Evolutionary conservation across 2,113 vertebrate genomes (phyloP).

Genomic region (Periophthalmus modestus): DNA sequence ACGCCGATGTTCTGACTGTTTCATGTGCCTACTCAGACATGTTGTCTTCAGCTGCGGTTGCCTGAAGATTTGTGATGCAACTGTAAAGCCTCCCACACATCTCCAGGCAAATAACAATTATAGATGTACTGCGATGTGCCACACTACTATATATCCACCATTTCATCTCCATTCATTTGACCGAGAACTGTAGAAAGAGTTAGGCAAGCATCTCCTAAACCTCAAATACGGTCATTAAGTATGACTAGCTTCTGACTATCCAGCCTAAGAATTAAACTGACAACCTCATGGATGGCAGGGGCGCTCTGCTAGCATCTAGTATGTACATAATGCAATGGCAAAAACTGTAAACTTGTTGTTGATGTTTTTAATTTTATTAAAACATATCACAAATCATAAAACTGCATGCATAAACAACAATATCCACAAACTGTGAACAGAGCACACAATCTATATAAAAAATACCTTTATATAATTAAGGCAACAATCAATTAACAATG

Average conservation of each 20-base stretch:
- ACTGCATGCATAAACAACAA: constrained; percentile 32
- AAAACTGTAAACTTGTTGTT: neutral
- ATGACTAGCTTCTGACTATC: too few species aligned
- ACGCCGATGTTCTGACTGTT: neutral
- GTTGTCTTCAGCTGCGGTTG: neutral
- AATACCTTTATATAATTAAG: constrained; percentile 54
- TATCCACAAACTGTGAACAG: constrained; percentile 32
- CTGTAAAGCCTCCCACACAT: constrained; percentile 16
- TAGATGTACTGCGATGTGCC: neutral
- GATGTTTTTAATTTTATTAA: constrained; percentile 50
- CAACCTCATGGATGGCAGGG: too few species aligned
- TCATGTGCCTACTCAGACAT: neutral
- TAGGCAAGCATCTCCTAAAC: too few species aligned
- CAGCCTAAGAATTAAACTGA: neutral
- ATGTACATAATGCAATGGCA: too few species aligned
- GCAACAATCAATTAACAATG: constrained; percentile 52
- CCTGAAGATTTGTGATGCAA: constrained; percentile 24
- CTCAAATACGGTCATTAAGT: too few species aligned
- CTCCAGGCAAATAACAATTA: neutral
- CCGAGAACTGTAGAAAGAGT: too few species aligned
- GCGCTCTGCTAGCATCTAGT: too few species aligned
- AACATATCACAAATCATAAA: constrained; percentile 29
- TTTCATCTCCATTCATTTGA: neutral
- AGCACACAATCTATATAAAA: constrained; percentile 31
- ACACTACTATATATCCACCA: neutral